These are phyloP conservation scores for Scomberomorus guttatus DNA, from an alignment of 2,797 vertebrate species.

Conservation along the genomic window DNA sequence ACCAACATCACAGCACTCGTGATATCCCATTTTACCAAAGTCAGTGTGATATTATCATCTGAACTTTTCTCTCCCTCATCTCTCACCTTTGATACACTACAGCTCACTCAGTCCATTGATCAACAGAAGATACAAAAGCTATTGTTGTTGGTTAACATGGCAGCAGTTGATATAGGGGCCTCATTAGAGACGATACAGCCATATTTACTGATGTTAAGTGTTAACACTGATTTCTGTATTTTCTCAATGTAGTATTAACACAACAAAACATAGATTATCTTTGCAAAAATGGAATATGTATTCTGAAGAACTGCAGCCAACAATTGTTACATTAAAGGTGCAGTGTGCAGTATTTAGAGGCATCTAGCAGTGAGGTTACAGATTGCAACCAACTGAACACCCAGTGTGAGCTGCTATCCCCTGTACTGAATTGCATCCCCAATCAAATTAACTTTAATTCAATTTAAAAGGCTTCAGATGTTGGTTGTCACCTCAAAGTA, in stretches of 20 bases:
- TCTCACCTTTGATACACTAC: neutral
- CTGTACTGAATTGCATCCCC: neutral
- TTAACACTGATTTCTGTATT: neutral
- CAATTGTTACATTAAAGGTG: too few species aligned
- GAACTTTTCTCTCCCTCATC: neutral
- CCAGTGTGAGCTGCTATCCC: neutral
- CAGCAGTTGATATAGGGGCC: neutral
- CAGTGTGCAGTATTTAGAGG: too few species aligned
- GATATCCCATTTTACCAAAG: neutral
- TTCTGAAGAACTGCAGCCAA: neutral
- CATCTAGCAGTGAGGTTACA: too few species aligned
- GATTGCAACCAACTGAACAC: neutral
- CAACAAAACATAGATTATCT: neutral
- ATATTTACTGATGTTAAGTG: neutral
- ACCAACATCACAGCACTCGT: too few species aligned
- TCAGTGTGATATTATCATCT: neutral
- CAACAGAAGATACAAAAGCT: constrained; percentile 3
- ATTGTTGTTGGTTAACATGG: neutral
- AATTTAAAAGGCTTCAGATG: neutral
- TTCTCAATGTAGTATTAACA: neutral
- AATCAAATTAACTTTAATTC: neutral
- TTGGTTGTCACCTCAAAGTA: constrained; percentile 1
- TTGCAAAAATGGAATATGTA: too few species aligned
- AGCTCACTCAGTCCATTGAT: neutral
- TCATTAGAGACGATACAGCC: neutral